Conservation (phyloP, 92 coral and sea anemone species). For the Porites cylindrica region DNA sequence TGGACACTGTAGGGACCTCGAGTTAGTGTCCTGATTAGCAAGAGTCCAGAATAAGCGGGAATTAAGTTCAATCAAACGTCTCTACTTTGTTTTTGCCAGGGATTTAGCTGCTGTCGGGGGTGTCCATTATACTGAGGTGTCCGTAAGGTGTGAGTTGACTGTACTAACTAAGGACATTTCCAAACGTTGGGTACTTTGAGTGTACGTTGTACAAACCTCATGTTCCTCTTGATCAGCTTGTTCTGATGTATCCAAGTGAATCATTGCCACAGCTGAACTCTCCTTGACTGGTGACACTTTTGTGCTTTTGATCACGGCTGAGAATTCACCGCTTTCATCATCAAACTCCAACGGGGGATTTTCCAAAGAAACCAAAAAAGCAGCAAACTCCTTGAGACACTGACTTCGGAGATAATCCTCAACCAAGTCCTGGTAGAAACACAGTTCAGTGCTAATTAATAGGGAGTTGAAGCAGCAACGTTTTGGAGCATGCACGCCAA, state of each 20-base stretch:
- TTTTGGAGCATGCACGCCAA: too few relatives aligned
- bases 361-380: conserved; percentile 68
- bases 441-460: background rate
- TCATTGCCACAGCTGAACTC: conserved; percentile 38
- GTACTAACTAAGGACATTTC: too few relatives aligned
- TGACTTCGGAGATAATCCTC: conserved; percentile 76
- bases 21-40: too few relatives aligned
- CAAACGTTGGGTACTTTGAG: too few relatives aligned
- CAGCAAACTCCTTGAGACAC: conserved; percentile 77
- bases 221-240: conserved; percentile 44
- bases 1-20: too few relatives aligned
- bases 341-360: conserved; percentile 77
- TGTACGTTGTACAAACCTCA: background rate
- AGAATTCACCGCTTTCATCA: conserved; percentile 70
- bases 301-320: conserved; percentile 67
- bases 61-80: too few relatives aligned
- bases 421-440: conserved; percentile 58
- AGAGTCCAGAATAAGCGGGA: too few relatives aligned
- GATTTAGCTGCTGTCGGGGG: too few relatives aligned
- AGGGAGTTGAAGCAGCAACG: background rate
- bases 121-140: too few relatives aligned
- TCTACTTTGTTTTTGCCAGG: too few relatives aligned
- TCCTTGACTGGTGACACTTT: conserved; percentile 67
- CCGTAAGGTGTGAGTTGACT: too few relatives aligned
- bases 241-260: conserved; percentile 73